Evolutionary conservation across 2,113 vertebrate genomes (phyloP).

Genomic region (Formicarius rufipectus): DNA sequence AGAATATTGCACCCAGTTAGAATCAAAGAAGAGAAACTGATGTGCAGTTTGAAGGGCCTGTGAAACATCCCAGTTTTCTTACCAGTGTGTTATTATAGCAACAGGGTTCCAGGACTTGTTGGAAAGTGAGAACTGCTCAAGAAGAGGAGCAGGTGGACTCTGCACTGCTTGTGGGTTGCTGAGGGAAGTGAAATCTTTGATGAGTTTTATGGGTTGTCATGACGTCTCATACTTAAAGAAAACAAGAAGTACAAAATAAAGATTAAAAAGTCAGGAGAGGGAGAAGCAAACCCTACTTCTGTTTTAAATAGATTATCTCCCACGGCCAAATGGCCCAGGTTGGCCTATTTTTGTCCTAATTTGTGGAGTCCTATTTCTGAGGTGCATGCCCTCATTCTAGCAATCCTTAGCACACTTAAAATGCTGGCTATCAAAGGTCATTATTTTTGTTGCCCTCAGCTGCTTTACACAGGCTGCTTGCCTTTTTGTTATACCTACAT

Average conservation of each 20-base stretch:
- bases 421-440: neutral
- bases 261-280: neutral
- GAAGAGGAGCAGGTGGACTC: neutral
- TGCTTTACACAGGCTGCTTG: neutral
- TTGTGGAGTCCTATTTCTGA: neutral
- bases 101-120: neutral
- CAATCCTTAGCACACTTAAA: neutral
- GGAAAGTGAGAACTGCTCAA: neutral
- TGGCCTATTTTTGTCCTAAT: conserved; percentile 33
- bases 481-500: neutral
- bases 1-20: neutral
- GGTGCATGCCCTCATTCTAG: neutral
- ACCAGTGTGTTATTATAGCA: neutral
- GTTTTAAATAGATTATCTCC: neutral
- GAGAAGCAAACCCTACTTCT: neutral
- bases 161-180: neutral
- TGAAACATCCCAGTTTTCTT: neutral
- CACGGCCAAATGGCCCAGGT: neutral
- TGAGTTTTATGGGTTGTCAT: neutral
- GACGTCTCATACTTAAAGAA: neutral
- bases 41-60: neutral
- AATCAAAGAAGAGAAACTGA: neutral
- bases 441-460: neutral
- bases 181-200: neutral
- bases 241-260: neutral